Evolutionary conservation across 2,888 invertebrate genomes (phyloP), one percentile per base, ranked within the genome.

Genomic region (Gastrophysa polygoni): DNA sequence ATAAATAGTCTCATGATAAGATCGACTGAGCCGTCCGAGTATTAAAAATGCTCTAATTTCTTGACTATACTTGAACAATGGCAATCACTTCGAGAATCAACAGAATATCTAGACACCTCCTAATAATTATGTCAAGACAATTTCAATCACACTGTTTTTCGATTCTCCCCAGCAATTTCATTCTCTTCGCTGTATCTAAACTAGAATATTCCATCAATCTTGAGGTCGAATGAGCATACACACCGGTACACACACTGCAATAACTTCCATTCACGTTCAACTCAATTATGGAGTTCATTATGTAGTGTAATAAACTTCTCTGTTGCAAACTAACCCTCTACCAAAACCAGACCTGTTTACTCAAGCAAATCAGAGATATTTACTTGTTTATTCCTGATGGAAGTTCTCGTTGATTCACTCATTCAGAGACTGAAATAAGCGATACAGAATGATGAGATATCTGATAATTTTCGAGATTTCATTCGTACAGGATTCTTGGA

Each of bases 341-440:
- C 46, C 21, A 11, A 46, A 11, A 20, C 18, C 46, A 46, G 46
- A 18, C 4, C 20, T 21, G 18, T 46, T 46, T 46, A 46, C 38
- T 38, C 38, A 17, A 49, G 28, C 50, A 57, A 56, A 56, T 21
- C 46, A 24, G n/a, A 14, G 38, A 38, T 38, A 38, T 38, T n/a
- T 38, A 38, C 38, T 14, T 38, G n/a, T 38, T n/a, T 38, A 8
- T 38, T 8, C 24, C 24, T 54, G 54, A 24, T 54, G 17, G 24
- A 7, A 46, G 16, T 56, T 56, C 11, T 29, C 47, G 38, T 6
- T n/a, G 6, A 38, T 38, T 38, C 14, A 4, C 38, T 14, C 4
- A 38, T 38, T 38, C 6, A 4, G 38, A 10, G 14, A 14, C 38
- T 38, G 4, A 14, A 14, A 38, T 14, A 14, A 4, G 4, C 1